Percentiles rank a stretch among this genome's conserved stretches.
phyloP scores from a whole-genome alignment of 2,113 vertebrate genomes.

The Toxostoma redivivum region DNA sequence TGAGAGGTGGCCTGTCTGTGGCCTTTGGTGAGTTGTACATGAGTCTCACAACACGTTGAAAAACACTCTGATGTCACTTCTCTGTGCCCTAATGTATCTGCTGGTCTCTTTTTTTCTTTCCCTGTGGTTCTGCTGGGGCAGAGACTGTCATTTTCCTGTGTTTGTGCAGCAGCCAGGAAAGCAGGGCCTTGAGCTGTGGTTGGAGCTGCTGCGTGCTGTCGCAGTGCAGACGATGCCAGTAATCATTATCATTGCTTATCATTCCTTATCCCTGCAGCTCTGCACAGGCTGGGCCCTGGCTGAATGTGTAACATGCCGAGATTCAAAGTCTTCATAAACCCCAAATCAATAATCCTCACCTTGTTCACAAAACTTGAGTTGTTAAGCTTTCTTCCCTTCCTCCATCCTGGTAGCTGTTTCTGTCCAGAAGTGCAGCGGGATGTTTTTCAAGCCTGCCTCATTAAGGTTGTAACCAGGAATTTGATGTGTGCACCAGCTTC shows the following conservation, averaged over 20 bases:
- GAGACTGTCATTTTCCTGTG: neutral
- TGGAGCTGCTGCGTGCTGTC: neutral
- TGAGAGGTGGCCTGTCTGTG: neutral
- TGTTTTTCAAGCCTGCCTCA: slow-evolving; percentile 7
- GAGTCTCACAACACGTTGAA: neutral
- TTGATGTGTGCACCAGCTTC: neutral
- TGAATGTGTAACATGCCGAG: rapidly evolving
- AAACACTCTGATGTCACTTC: neutral
- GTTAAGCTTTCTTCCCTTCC: neutral
- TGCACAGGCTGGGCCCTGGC: neutral
- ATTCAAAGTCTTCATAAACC: neutral
- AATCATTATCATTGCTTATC: neutral
- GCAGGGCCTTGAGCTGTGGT: neutral
- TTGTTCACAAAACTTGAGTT: neutral
- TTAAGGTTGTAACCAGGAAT: neutral
- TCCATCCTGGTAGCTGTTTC: neutral
- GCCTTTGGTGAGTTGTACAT: neutral
- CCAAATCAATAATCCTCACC: neutral
- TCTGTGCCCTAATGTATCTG: neutral
- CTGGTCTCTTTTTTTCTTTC: neutral
- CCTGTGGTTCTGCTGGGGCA: neutral
- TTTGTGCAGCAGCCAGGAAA: neutral
- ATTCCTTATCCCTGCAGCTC: neutral
- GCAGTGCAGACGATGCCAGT: neutral
- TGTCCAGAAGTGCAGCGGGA: slow-evolving; percentile 1